Evolutionary conservation across 2,888 invertebrate genomes (phyloP).

Genomic region (Sepioteuthis lessoniana): DNA sequence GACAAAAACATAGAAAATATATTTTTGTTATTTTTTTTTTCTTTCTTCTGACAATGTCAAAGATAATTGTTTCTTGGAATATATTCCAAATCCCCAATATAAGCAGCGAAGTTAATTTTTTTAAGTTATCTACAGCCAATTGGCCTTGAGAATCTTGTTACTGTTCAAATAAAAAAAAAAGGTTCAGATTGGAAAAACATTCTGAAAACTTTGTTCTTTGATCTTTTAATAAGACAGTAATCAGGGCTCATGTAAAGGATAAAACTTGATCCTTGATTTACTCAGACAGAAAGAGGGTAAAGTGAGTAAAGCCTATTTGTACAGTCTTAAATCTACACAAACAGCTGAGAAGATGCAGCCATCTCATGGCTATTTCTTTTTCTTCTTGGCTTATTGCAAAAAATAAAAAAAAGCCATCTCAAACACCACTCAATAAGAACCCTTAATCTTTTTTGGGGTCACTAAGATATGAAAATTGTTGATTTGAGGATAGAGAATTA

Average conservation of each 20-base stretch:
- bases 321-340: not conserved
- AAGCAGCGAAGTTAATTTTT: not conserved
- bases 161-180: slow-evolving; percentile 12
- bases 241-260: not conserved
- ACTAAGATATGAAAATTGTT: not conserved
- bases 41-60: too few relatives aligned
- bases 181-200: not conserved
- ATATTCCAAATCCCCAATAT: not conserved
- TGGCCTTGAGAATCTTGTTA: not conserved
- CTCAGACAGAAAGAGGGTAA: not conserved
- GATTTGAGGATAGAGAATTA: not conserved
- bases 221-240: not conserved
- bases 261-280: not conserved
- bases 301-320: not conserved
- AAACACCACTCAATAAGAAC: not conserved
- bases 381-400: not conserved
- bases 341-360: not conserved
- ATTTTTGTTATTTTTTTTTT: too few relatives aligned
- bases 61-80: too few relatives aligned
- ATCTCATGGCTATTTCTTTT: not conserved
- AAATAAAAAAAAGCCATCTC: not conserved
- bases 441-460: not conserved
- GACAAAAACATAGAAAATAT: too few relatives aligned
- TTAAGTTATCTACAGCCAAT: not conserved
- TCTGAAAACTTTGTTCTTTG: not conserved